Evolutionary conservation across 2,797 vertebrate species (phyloP).

Genomic region (Champsocephalus esox): DNA sequence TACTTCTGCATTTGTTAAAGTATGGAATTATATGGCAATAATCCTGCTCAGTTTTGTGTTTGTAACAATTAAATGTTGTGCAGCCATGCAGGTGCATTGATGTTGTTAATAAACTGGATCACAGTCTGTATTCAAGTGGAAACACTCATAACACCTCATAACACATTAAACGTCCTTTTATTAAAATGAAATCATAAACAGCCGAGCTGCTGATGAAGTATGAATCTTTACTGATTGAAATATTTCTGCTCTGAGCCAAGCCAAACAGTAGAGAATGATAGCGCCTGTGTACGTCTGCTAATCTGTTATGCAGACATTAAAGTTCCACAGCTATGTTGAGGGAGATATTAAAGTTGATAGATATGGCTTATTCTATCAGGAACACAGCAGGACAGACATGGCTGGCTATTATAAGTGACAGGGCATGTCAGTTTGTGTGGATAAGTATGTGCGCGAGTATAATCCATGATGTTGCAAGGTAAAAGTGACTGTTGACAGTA

Average conservation of each 20-base stretch:
- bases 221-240: constrained; percentile 32
- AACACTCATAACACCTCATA: neutral
- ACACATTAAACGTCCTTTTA: constrained; percentile 13
- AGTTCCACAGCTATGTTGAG: constrained; percentile 53
- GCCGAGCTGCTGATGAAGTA: constrained; percentile 13
- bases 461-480: constrained; percentile 13
- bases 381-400: constrained; percentile 42
- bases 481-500: constrained; percentile 6
- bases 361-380: constrained; percentile 61
- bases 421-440: constrained; percentile 18
- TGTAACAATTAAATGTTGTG: constrained; percentile 2
- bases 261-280: constrained; percentile 50
- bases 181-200: constrained; percentile 27
- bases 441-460: neutral
- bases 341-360: constrained; percentile 61
- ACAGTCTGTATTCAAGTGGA: neutral
- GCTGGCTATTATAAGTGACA: constrained; percentile 51
- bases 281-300: constrained; percentile 43
- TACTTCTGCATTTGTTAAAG: constrained; percentile 1
- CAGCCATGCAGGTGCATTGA: constrained; percentile 4
- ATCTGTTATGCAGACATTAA: constrained; percentile 69
- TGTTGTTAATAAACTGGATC: constrained; percentile 22
- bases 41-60: neutral
- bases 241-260: constrained; percentile 42
- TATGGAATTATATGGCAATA: neutral